These are phyloP conservation scores for Athripsodes cinereus DNA, from an alignment of 2,888 invertebrate species.

Conservation along the genomic window DNA sequence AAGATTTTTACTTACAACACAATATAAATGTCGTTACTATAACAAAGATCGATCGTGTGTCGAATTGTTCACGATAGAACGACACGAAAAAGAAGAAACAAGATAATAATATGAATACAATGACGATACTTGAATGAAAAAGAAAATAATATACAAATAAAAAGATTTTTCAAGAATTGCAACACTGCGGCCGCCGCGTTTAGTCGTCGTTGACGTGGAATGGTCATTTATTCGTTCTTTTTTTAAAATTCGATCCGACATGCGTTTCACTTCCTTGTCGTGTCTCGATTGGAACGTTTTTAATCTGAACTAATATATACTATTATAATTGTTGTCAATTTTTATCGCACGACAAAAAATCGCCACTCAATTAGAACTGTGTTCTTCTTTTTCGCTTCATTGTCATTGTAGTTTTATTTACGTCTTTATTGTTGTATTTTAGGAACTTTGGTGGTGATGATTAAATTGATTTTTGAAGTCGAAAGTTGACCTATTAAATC, in stretches of 20 bases:
- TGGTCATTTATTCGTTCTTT: not conserved
- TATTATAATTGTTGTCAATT: not conserved
- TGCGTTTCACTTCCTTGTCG: slow-evolving; percentile 1
- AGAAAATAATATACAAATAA: not conserved
- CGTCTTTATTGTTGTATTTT: not conserved
- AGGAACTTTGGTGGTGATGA: not conserved
- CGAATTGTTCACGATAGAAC: not conserved
- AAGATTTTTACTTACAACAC: not conserved
- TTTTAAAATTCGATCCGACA: not conserved
- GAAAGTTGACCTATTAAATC: not conserved
- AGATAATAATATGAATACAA: not conserved
- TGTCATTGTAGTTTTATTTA: not conserved
- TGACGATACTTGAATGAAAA: not conserved
- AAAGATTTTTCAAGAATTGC: not conserved
- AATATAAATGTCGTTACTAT: not conserved
- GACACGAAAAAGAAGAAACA: not conserved
- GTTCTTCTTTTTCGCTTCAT: not conserved
- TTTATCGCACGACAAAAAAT: slow-evolving; percentile 2
- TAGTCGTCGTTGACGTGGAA: too few species aligned
- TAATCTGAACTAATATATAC: too few species aligned
- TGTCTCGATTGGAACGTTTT: not conserved
- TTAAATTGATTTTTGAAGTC: not conserved
- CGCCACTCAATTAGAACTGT: not conserved
- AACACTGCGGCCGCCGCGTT: not conserved
- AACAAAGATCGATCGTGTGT: not conserved